Conservation (phyloP, 2,888 invertebrate genomes). For the Autographa gamma region DNA sequence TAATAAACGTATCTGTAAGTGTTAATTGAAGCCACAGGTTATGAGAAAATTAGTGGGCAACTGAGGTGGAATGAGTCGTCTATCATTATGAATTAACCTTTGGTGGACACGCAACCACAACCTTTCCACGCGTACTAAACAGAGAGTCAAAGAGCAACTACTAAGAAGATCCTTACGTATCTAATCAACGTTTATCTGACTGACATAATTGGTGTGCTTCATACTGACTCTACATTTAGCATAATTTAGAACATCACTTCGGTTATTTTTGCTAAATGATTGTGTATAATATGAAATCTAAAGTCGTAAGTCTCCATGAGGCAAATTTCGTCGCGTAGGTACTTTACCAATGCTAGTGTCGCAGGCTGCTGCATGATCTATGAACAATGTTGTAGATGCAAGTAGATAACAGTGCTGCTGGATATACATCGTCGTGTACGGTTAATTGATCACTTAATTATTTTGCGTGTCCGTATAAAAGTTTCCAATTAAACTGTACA, state of each 20-base stretch:
- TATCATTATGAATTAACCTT: constrained; percentile 72
- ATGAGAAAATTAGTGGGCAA: constrained; percentile 67
- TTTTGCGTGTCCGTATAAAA: constrained; percentile 84
- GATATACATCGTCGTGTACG: constrained; percentile 78
- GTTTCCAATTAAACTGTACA: constrained; percentile 83
- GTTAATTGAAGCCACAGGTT: constrained; percentile 76
- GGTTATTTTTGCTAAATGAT: too few species aligned
- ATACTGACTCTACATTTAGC: not conserved
- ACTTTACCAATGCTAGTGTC: constrained; percentile 28
- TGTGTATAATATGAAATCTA: too few species aligned
- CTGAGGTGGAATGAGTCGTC: constrained; percentile 69
- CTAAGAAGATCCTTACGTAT: constrained; percentile 20
- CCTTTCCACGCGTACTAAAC: constrained; percentile 35
- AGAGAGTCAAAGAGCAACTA: constrained; percentile 46
- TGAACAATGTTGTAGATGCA: constrained; percentile 76
- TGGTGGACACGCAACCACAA: constrained; percentile 64
- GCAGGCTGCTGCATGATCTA: constrained; percentile 62
- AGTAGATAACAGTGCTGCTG: constrained; percentile 74
- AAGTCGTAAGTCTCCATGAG: not conserved
- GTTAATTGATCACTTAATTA: constrained; percentile 88
- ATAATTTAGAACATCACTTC: too few species aligned
- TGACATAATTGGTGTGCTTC: not conserved
- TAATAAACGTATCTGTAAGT: constrained; percentile 71
- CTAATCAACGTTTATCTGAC: not conserved
- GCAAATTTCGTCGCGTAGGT: constrained; percentile 37